phyloP scores from a whole-genome alignment of 2,797 vertebrate genomes.

The Lagocephalus sceleratus region DNA sequence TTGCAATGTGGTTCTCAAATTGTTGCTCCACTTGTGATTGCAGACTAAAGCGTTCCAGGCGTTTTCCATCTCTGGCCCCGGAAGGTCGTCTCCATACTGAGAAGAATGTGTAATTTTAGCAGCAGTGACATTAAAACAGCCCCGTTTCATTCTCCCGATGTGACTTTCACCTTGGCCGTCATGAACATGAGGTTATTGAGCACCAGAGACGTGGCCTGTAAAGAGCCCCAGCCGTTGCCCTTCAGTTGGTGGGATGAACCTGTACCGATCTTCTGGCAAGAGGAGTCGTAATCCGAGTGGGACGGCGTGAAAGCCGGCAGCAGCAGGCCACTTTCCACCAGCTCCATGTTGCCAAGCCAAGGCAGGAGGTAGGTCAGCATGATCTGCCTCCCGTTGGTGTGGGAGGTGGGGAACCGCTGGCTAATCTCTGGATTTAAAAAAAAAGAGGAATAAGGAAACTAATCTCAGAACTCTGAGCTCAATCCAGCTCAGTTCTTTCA shows the following conservation, averaged over 20 bases:
- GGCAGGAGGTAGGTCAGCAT: slow-evolving; percentile 90
- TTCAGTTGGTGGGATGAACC: slow-evolving; percentile 76
- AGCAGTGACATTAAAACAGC: neutral
- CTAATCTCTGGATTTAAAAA: slow-evolving; percentile 62
- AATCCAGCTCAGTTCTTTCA: neutral
- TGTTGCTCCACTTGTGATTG: slow-evolving; percentile 96
- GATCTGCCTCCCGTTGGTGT: slow-evolving; percentile 90
- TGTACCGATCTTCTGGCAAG: slow-evolving; percentile 70
- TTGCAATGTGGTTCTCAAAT: slow-evolving; percentile 89
- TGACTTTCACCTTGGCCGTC: slow-evolving; percentile 88
- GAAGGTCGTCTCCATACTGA: slow-evolving; percentile 95
- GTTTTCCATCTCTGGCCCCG: slow-evolving; percentile 96
- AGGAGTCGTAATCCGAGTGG: slow-evolving; percentile 82
- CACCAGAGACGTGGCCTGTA: slow-evolving; percentile 91
- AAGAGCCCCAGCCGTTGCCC: slow-evolving; percentile 94
- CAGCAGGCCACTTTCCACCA: slow-evolving; percentile 88
- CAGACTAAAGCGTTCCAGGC: slow-evolving; percentile 94
- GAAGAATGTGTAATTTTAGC: slow-evolving; percentile 6
- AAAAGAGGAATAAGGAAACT: slow-evolving; percentile 3
- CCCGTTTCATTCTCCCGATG: neutral
- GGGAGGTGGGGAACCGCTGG: slow-evolving; percentile 80
- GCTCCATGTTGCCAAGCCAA: slow-evolving; percentile 94
- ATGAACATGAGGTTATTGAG: slow-evolving; percentile 99
- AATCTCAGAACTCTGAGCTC: neutral
- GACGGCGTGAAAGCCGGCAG: slow-evolving; percentile 85